Percentiles rank a stretch among this genome's conserved stretches.
Conservation (phyloP, 2,888 invertebrate genomes). For the Drosophila kanekoi region DNA sequence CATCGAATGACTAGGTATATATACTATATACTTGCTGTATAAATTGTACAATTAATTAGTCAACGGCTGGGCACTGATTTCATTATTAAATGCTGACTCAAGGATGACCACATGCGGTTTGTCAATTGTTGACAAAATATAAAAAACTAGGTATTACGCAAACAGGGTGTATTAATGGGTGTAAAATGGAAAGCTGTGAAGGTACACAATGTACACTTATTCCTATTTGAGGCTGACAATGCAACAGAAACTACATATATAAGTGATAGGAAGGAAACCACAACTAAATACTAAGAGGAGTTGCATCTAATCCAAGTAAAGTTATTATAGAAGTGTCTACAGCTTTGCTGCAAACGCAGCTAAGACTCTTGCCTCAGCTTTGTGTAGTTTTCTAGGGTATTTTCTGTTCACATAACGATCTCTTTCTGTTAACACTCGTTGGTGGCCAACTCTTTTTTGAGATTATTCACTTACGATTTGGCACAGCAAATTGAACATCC, state of each 20-base stretch:
- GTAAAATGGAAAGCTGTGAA: no score
- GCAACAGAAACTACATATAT: no score
- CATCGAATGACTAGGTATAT: slow-evolving; percentile 52
- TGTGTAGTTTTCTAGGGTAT: not conserved
- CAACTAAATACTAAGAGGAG: no score
- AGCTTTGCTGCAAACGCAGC: no score
- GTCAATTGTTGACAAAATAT: not conserved
- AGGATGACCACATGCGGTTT: slow-evolving; percentile 16
- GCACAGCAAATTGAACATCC: slow-evolving; percentile 32
- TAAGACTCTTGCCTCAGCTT: no score
- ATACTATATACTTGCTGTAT: slow-evolving; percentile 25
- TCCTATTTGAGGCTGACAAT: no score
- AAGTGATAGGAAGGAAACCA: no score
- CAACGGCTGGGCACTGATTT: slow-evolving; percentile 37
- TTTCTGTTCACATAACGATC: no score
- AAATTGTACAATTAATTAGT: slow-evolving; percentile 27
- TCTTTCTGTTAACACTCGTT: not conserved
- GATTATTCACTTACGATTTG: slow-evolving; percentile 22
- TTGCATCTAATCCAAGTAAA: no score
- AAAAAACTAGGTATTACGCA: not conserved
- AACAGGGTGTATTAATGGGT: no score
- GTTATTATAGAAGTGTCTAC: no score
- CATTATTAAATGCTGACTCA: slow-evolving; percentile 59
- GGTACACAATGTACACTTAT: no score
- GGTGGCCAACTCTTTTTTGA: slow-evolving; percentile 13